Conservation (phyloP, 2,797 vertebrate genomes). For the Cirrhinus mrigala region DNA sequence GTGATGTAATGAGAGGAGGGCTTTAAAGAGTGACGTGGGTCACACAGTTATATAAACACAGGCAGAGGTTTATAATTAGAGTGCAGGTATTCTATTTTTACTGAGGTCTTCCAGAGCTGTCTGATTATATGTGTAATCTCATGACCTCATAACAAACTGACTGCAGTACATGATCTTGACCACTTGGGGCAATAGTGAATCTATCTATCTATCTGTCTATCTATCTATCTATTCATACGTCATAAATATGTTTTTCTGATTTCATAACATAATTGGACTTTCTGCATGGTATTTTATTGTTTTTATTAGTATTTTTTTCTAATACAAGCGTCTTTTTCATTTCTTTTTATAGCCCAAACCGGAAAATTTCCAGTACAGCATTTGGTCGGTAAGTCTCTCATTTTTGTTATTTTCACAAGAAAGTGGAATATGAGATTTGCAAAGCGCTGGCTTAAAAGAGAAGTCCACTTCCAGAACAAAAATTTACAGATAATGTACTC, state of each 20-base stretch:
- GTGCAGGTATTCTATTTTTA: slow-evolving; percentile 48
- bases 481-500: no score
- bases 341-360: slow-evolving; percentile 85
- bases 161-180: neutral
- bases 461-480: no score
- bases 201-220: neutral
- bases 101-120: slow-evolving; percentile 9
- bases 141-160: slow-evolving; percentile 1
- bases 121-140: slow-evolving; percentile 43
- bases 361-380: slow-evolving; percentile 95
- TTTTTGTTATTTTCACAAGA: neutral
- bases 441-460: neutral
- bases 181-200: neutral
- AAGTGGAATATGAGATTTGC: neutral
- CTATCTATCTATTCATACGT: neutral
- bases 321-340: slow-evolving; percentile 32
- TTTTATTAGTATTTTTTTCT: neutral
- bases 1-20: slow-evolving; percentile 34
- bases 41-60: slow-evolving; percentile 34
- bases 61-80: slow-evolving; percentile 37
- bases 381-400: slow-evolving; percentile 89
- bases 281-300: neutral
- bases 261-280: neutral
- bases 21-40: slow-evolving; percentile 23
- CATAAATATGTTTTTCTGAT: no score